Percentiles rank a stretch among this genome's conserved stretches.
phyloP scores from a whole-genome alignment of 1,140 invertebrate species.

The Aphaenogaster ashmeadi region DNA sequence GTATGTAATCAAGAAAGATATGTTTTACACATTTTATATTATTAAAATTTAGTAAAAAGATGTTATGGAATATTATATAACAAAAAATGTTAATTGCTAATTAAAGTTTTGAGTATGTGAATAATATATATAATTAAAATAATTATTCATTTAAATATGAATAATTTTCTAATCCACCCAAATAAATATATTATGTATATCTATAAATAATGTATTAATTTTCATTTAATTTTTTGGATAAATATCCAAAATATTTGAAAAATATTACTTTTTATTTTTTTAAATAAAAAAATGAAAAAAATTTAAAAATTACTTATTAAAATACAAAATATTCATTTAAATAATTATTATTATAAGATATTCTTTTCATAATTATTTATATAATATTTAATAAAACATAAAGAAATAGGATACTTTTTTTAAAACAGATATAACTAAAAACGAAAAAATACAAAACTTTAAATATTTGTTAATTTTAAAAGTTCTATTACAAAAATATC shows the following conservation, averaged over 20 bases:
- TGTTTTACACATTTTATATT: not conserved
- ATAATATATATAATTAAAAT: constrained; percentile 5
- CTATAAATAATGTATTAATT: not conserved
- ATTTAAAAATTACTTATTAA: not conserved
- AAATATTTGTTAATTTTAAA: constrained; percentile 1
- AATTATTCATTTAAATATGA: not conserved
- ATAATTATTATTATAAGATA: constrained; percentile 1
- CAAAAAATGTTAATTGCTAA: not conserved
- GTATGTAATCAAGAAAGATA: not conserved
- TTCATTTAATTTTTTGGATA: not conserved
- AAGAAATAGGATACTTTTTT: not conserved
- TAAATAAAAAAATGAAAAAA: not conserved
- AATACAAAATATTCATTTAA: not conserved
- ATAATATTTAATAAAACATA: not conserved
- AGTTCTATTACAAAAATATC: constrained; percentile 41
- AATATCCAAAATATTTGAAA: not conserved
- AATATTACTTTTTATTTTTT: not conserved
- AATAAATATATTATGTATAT: not conserved
- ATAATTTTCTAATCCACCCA: not conserved
- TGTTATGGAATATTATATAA: not conserved
- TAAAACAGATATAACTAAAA: not conserved
- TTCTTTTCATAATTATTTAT: not conserved
- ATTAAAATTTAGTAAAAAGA: not conserved
- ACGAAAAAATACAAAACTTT: not conserved
- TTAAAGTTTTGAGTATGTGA: not conserved